Evolutionary conservation across 2,888 invertebrate genomes (phyloP).

Genomic region (Ichneumon xanthorius): DNA sequence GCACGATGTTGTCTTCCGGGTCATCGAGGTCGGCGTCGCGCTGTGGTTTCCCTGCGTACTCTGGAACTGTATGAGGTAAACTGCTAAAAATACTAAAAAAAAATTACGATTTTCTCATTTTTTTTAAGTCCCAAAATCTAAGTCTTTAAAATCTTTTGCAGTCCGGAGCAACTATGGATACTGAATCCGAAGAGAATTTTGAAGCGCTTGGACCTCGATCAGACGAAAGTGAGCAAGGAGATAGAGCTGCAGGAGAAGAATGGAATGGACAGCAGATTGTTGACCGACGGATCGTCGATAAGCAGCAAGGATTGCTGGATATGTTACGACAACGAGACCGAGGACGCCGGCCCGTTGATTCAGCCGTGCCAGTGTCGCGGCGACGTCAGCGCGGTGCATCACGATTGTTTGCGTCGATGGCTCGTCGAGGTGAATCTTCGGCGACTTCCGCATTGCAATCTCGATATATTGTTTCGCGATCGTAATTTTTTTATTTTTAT

Average conservation of each 20-base stretch:
- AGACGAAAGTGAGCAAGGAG: conserved; percentile 80
- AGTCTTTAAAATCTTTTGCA: conserved; percentile 66
- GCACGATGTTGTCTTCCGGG: conserved; percentile 96
- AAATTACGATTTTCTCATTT: conserved; percentile 20
- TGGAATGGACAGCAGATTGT: conserved; percentile 74
- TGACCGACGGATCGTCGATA: conserved; percentile 84
- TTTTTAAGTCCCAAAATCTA: background rate
- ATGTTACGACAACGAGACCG: conserved; percentile 93
- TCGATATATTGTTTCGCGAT: background rate
- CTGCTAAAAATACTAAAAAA: background rate
- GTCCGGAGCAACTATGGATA: conserved; percentile 96
- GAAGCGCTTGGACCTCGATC: conserved; percentile 86
- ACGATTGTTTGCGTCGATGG: conserved; percentile 96
- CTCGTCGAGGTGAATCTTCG: conserved; percentile 90
- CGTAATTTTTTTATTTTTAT: background rate
- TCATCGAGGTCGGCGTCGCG: conserved; percentile 96
- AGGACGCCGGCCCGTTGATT: conserved; percentile 92
- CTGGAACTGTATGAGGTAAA: conserved; percentile 96
- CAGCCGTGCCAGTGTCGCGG: conserved; percentile 96
- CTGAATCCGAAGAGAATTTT: conserved; percentile 95
- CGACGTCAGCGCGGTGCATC: conserved; percentile 96
- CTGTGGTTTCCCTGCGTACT: conserved; percentile 98
- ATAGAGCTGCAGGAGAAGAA: conserved; percentile 81
- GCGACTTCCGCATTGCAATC: background rate
- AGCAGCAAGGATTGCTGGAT: conserved; percentile 95